Conservation (phyloP, 1,140 invertebrate species). For the Mesaphorura yosii region DNA sequence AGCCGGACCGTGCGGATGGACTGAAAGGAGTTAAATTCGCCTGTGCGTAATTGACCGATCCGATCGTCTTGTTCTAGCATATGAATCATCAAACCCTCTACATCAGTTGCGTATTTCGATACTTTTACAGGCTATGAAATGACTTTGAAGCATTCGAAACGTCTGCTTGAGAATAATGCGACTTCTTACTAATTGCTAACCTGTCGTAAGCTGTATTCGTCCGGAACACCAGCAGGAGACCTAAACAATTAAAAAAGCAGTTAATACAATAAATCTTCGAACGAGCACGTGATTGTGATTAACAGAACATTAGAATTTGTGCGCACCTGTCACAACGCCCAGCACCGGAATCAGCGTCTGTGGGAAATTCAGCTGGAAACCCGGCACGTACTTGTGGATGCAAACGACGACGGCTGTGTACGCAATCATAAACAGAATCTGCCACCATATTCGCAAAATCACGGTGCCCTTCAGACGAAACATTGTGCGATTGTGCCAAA, state of each 20-base stretch:
- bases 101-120: background rate
- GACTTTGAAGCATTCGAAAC: too few relatives aligned
- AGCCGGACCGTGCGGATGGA: too few relatives aligned
- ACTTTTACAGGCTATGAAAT: background rate
- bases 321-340: constrained; percentile 29
- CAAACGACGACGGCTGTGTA: constrained; percentile 25
- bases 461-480: background rate
- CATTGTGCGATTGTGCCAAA: too few relatives aligned
- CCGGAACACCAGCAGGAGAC: constrained; percentile 23
- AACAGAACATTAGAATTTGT: too few relatives aligned
- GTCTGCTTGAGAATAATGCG: too few relatives aligned
- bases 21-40: too few relatives aligned
- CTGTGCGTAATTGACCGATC: background rate
- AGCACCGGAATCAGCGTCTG: constrained; percentile 25
- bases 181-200: too few relatives aligned
- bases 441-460: background rate
- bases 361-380: constrained; percentile 22
- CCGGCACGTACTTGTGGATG: constrained; percentile 24
- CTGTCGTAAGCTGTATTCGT: constrained; percentile 30
- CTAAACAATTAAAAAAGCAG: too few relatives aligned
- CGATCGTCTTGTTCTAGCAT: background rate
- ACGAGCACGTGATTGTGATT: too few relatives aligned
- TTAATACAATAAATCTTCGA: too few relatives aligned
- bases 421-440: constrained; percentile 11
- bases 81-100: background rate